Evolutionary conservation across 2,888 invertebrate genomes (phyloP), one percentile per base, ranked within the genome.

Genomic region (Nomada lathburiana): DNA sequence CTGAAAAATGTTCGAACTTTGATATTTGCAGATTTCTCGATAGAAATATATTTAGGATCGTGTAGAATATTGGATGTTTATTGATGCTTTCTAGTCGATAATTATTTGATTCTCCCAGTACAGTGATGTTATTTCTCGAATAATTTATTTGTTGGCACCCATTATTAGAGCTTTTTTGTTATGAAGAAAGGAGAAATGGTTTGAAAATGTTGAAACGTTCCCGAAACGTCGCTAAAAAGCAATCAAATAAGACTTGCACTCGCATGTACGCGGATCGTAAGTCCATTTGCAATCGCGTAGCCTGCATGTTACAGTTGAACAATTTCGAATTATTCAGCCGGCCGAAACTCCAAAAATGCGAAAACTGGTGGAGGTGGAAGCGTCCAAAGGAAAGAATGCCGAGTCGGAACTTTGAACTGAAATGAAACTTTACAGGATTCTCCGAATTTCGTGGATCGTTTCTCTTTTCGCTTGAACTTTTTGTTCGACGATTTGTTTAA

Each of bases 401-500:
- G 62, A 63, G 55, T 71, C 50, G 55, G 26, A 76, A 64, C n/a
- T 64, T 64, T 76, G 42, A 23, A 29, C 47, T 36, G 36, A n/a
- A 44, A 36, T 44, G 59, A 60, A 77, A 73, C 64, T 77, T 77
- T 65, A 73, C 73, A 52, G 59, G 73, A 64, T 77, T 77, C 73
- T 52, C 16, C 2, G 73, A 65, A 77, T 73, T 29, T 44, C 59
- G 50, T 18, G 36, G 53, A 44, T 74, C 44, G 73, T 62, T 52
- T 70, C 67, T 42, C 52, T 57, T 77, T 59, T 68, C 77, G 18
- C 67, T 50, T 26, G 65, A 77, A 67, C 59, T 59, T 74, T 73
- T 65, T 64, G 80, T 71, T 77, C 70, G 52, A 47, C 62, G 63
- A 74, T 62, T 69, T 75, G 78, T 78, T 83, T 77, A 83, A 82